Evolutionary conservation across 2,797 vertebrate species (phyloP), one percentile per base, ranked within the genome.

Genomic region (Macroramphosus scolopax): DNA sequence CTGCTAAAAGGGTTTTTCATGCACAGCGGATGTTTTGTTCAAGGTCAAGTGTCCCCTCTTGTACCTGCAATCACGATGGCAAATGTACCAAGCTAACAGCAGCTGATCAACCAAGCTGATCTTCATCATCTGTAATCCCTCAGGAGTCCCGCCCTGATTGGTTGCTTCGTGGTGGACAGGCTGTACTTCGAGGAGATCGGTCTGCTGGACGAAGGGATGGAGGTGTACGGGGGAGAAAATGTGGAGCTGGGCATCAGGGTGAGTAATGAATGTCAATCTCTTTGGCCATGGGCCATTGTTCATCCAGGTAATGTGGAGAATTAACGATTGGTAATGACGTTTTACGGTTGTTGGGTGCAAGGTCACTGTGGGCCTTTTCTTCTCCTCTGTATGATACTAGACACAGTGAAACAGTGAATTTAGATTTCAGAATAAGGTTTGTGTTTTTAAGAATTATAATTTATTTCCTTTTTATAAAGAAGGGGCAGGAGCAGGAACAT

Each of bases 171-270:
- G 70, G 95, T 95, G 83, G 96, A 98, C 49, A 88, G 96, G 73
- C 91, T 93, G 54, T 99, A 97, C 78, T 98, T 99, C 82, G 93
- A 96, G 64, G 96, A 99, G 88, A 99, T 99, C 14, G 96, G 96
- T 26, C 81, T 98, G 44, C 77, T 99, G 63, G 96, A 99, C 42
- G 96, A 99, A 86, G 96, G 96, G 54, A 98, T 98, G 96, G 96
- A 99, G 77, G 92, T 99, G 24, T 99, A 98, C 0, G 96, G 96
- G 38, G 96, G 96, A 48, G 96, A 99, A 73, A 99, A 99, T 10
- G 96, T 99, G 37, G 96, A 99, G 83, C 92, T 99, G 0, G 95
- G 94, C 24, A 92, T 99, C 75, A 91, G 96, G 92, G 96, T 99
- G 88, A 96, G 94, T 86, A 78, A 79, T n/a, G 51, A 10, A 13